Evolutionary conservation across 2,888 invertebrate genomes (phyloP).

Genomic region (Leptinotarsa haldemani): DNA sequence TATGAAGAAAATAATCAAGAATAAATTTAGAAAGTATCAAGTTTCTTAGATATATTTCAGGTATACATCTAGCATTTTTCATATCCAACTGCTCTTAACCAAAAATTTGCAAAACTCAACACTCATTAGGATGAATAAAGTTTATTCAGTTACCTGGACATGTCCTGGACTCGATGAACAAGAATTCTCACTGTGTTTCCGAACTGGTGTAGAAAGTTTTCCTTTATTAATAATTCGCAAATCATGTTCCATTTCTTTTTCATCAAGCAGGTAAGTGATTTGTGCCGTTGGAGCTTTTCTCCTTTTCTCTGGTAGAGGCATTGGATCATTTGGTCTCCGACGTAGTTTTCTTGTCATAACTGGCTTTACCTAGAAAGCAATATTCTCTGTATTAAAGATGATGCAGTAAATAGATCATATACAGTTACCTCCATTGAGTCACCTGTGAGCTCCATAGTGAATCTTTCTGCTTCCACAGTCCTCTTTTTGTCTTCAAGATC

Average conservation of each 20-base stretch:
- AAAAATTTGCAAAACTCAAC: neutral
- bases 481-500: constrained; percentile 95
- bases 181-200: constrained; percentile 67
- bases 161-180: constrained; percentile 65
- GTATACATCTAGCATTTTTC: too few relatives aligned
- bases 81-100: neutral
- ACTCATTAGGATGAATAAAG: neutral
- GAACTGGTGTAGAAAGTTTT: constrained; percentile 65
- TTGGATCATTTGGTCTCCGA: constrained; percentile 92
- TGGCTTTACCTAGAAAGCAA: constrained; percentile 76
- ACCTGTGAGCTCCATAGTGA: constrained; percentile 88
- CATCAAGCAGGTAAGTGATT: constrained; percentile 88
- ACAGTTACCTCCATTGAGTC: constrained; percentile 53
- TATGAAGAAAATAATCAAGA: too few relatives aligned
- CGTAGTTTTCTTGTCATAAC: constrained; percentile 94
- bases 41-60: too few relatives aligned
- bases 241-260: constrained; percentile 89
- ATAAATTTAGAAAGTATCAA: too few relatives aligned
- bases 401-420: neutral
- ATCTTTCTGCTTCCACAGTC: constrained; percentile 87
- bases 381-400: neutral
- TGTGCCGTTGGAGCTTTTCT: constrained; percentile 86
- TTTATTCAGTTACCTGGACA: constrained; percentile 41
- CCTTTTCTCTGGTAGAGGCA: constrained; percentile 89
- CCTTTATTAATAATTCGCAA: constrained; percentile 77